A percentile compares a stretch with the other conserved stretches of the same genome.
Conservation (phyloP, 2,888 invertebrate genomes). For the Monopis laevigella region DNA sequence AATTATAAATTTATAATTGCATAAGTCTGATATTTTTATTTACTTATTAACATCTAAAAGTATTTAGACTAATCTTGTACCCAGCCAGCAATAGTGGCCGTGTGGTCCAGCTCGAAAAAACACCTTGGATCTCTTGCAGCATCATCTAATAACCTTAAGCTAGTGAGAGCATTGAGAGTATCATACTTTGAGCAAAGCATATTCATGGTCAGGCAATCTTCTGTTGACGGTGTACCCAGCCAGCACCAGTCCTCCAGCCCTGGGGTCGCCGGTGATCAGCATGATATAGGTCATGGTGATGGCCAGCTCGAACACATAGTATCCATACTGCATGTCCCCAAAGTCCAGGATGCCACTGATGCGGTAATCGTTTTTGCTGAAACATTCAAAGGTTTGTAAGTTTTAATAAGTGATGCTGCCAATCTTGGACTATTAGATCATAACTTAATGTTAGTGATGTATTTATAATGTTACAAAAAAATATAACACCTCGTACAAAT, state of each 20-base stretch:
- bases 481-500: not conserved
- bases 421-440: no score
- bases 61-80: no score
- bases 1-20: no score
- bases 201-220: constrained; percentile 70
- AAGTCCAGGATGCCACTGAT: constrained; percentile 85
- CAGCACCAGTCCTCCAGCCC: constrained; percentile 73
- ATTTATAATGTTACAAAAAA: not conserved
- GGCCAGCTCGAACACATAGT: constrained; percentile 84
- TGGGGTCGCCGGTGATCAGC: constrained; percentile 69
- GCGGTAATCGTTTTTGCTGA: constrained; percentile 55
- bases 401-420: not conserved
- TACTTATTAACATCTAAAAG: no score
- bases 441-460: not conserved
- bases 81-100: no score
- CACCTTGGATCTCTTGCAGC: no score
- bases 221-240: constrained; percentile 78
- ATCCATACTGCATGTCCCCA: constrained; percentile 80
- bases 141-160: no score
- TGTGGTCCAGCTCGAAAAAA: no score
- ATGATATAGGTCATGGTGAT: constrained; percentile 85
- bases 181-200: constrained; percentile 73
- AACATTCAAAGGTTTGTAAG: not conserved
- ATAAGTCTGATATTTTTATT: no score
- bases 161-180: no score